A percentile compares a stretch with the other conserved stretches of the same genome.
These are phyloP conservation scores for Bembecia ichneumoniformis DNA, from an alignment of 2,888 invertebrate species.

Conservation along the genomic window DNA sequence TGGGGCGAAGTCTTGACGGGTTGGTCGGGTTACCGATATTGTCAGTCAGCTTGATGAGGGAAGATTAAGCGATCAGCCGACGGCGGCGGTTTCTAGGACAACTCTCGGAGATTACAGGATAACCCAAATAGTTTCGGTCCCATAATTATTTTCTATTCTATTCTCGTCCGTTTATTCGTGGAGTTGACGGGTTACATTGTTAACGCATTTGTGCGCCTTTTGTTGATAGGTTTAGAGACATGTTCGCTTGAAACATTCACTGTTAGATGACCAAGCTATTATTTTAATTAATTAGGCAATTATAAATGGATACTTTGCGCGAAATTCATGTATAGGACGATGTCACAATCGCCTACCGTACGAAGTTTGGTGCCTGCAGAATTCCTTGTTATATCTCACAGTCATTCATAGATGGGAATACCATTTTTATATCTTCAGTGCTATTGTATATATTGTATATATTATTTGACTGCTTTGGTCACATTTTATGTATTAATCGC, in stretches of 20 bases:
- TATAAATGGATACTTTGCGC: no score
- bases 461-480: no score
- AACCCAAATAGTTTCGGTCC: constrained; percentile 13
- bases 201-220: constrained; percentile 13
- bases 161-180: constrained; percentile 14
- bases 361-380: no score
- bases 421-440: no score
- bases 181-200: constrained; percentile 7
- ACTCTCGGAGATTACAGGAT: constrained; percentile 7
- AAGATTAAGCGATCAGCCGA: constrained; percentile 1
- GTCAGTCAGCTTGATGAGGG: neutral
- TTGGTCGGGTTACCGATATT: neutral
- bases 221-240: constrained; percentile 4
- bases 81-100: constrained; percentile 3
- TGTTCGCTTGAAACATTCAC: neutral
- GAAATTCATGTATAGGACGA: no score
- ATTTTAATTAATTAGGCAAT: no score
- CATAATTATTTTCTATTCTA: constrained; percentile 14
- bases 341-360: no score
- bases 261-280: no score
- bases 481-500: no score
- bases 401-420: no score
- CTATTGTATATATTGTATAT: no score
- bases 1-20: neutral
- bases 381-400: no score